These are phyloP conservation scores for Noctua janthina DNA, from an alignment of 2,888 invertebrate genomes.

Conservation along the genomic window DNA sequence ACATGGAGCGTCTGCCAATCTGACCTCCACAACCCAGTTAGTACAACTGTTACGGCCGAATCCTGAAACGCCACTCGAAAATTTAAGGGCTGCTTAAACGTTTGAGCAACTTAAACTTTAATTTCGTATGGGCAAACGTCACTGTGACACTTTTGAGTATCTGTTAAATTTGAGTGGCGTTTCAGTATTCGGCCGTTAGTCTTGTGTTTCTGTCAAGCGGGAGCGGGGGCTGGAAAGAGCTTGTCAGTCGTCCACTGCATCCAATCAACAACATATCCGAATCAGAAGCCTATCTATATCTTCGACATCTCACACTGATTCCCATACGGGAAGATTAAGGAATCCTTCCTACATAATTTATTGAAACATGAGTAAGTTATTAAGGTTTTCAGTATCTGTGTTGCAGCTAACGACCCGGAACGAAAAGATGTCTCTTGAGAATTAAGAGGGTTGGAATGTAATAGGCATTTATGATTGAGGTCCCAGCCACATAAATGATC, in stretches of 20 bases:
- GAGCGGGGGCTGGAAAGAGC: too few species aligned
- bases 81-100: too few species aligned
- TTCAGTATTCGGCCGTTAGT: too few species aligned
- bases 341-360: not conserved
- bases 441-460: not conserved
- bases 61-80: too few species aligned
- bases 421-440: not conserved
- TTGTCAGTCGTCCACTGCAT: not conserved
- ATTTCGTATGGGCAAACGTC: too few species aligned
- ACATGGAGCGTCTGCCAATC: too few species aligned
- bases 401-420: not conserved
- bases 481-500: not conserved
- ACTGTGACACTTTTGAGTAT: too few species aligned
- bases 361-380: not conserved
- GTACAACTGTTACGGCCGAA: too few species aligned
- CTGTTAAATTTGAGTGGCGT: too few species aligned
- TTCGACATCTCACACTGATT: conserved; percentile 9
- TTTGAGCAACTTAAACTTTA: too few species aligned
- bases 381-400: not conserved
- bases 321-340: not conserved
- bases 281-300: conserved; percentile 22
- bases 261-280: conserved; percentile 11
- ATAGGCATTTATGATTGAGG: not conserved
- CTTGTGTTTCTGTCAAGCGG: too few species aligned
- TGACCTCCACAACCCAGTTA: too few species aligned